Conservation (phyloP, 2,113 vertebrate genomes). For the Stigmatopora nigra region DNA sequence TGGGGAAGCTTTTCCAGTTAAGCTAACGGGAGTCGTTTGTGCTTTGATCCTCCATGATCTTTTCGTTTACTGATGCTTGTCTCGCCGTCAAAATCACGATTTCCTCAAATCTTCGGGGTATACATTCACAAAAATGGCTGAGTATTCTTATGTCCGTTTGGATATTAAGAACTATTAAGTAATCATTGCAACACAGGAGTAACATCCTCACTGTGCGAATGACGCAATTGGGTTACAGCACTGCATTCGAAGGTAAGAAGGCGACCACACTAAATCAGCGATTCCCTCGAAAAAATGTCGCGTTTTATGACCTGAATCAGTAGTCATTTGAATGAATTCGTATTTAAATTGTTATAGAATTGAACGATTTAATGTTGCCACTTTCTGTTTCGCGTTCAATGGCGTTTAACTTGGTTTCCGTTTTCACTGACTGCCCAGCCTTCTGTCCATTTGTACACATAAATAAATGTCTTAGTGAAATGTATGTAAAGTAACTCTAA, state of each 20-base stretch:
- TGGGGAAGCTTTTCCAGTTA: conserved; percentile 1
- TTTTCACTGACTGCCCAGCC: neutral
- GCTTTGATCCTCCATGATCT: neutral
- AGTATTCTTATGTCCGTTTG: too few relatives aligned
- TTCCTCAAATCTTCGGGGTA: neutral
- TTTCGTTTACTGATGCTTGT: neutral
- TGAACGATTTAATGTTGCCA: too few relatives aligned
- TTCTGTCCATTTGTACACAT: neutral
- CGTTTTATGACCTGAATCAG: too few relatives aligned
- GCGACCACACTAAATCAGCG: too few relatives aligned
- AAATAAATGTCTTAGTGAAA: neutral
- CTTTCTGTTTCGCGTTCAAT: too few relatives aligned
- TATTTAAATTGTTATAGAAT: too few relatives aligned
- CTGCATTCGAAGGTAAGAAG: too few relatives aligned
- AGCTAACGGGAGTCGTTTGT: conserved; percentile 3
- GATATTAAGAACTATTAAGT: neutral
- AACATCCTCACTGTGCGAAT: too few relatives aligned
- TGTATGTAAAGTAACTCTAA: neutral
- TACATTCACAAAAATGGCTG: neutral
- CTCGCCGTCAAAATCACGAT: neutral
- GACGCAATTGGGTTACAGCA: neutral
- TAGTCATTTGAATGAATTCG: too few relatives aligned
- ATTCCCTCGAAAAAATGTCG: too few relatives aligned
- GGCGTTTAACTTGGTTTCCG: too few relatives aligned
- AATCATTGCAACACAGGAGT: neutral